A percentile compares a stretch with the other conserved stretches of the same genome.
Conservation (phyloP, 2,888 invertebrate genomes). For the Drosophila anomelani region DNA sequence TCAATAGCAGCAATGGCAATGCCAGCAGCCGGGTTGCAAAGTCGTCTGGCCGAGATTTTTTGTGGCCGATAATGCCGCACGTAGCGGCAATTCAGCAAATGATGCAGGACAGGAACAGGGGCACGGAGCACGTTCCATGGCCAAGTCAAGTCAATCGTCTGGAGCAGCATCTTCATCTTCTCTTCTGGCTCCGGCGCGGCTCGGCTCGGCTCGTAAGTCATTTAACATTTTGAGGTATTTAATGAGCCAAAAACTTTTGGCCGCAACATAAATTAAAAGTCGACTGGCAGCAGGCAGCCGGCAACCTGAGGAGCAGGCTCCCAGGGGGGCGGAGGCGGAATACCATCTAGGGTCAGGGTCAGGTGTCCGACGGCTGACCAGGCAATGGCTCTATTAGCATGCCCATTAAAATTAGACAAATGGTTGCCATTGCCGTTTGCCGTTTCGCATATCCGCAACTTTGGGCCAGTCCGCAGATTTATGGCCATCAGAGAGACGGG, state of each 20-base stretch:
- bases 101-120: conserved; percentile 55
- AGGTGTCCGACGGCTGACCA: conserved; percentile 70
- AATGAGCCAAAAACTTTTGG: conserved; percentile 78
- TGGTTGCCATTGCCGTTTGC: conserved; percentile 70
- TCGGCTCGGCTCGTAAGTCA: conserved; percentile 62
- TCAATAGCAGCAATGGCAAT: conserved; percentile 58
- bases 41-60: conserved; percentile 63
- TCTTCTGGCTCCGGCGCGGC: conserved; percentile 11
- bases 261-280: conserved; percentile 77
- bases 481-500: conserved; percentile 52
- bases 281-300: conserved; percentile 28
- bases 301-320: conserved; percentile 16
- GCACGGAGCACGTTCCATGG: conserved; percentile 17
- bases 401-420: conserved; percentile 81
- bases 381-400: conserved; percentile 80
- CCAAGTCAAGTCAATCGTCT: conserved; percentile 42
- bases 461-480: conserved; percentile 64
- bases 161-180: conserved; percentile 57
- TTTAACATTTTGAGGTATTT: conserved; percentile 81
- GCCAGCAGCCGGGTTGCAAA: conserved; percentile 41
- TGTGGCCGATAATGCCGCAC: conserved; percentile 69
- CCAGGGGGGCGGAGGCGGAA: neutral
- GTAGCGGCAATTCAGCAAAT: conserved; percentile 75
- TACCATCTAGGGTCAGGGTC: conserved; percentile 42
- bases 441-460: conserved; percentile 75